phyloP scores from a whole-genome alignment of 2,113 vertebrate species.

The Etheostoma spectabile region DNA sequence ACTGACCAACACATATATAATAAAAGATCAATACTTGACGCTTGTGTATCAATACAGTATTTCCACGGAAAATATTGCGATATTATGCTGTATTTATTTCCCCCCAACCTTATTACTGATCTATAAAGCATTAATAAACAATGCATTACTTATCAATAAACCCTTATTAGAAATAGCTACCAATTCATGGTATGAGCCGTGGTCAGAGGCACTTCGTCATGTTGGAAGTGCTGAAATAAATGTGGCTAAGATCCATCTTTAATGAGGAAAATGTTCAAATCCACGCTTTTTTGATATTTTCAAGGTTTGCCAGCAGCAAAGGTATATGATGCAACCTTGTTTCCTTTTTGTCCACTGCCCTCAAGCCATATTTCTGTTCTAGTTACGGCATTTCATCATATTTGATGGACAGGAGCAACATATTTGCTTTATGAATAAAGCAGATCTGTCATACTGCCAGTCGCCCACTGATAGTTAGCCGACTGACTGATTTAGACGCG shows the following conservation, averaged over 20 bases:
- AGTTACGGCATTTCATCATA: constrained; percentile 64
- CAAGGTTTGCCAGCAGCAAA: constrained; percentile 35
- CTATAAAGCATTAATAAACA: neutral
- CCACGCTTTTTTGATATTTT: neutral
- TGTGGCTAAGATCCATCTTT: neutral
- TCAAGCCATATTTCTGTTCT: constrained; percentile 33
- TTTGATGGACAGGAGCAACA: constrained; percentile 57
- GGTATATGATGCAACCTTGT: constrained; percentile 32
- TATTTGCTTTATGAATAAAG: constrained; percentile 62
- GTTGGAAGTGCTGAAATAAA: constrained; percentile 1
- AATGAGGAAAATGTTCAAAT: constrained; percentile 7
- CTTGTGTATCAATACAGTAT: no score
- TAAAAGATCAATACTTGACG: no score
- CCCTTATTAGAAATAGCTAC: neutral
- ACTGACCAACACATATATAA: no score
- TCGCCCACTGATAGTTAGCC: constrained; percentile 46
- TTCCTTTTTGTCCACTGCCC: constrained; percentile 49
- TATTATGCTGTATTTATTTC: no score
- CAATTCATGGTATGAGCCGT: no score
- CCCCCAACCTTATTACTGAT: neutral
- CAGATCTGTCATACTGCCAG: constrained; percentile 65
- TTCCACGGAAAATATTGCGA: no score
- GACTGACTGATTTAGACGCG: constrained; percentile 66
- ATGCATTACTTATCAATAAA: neutral
- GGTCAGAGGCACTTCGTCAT: constrained; percentile 14